Evolutionary conservation across 37 sponge, comb jelly and placozoan species (phyloP).

Genomic region (Beroe ovata): DNA sequence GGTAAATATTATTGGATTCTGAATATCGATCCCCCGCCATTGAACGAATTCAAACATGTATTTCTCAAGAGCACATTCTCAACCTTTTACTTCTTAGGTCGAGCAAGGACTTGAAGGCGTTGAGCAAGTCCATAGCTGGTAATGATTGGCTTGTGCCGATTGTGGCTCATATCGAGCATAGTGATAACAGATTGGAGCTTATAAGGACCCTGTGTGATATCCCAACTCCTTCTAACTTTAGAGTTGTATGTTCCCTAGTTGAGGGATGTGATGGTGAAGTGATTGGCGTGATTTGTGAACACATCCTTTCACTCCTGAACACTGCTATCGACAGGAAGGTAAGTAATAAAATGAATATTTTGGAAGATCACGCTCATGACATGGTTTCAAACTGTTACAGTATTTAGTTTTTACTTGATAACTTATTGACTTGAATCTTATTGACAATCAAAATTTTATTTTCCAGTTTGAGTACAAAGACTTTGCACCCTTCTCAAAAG

Average conservation of each 20-base stretch:
- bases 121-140: neutral
- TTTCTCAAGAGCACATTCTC: too few relatives aligned
- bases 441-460: neutral
- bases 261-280: neutral
- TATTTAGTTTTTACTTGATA: too few relatives aligned
- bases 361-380: neutral
- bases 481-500: neutral
- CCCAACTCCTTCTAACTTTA: conserved; percentile 27
- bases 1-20: neutral
- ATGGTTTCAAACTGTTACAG: neutral
- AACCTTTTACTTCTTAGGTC: conserved; percentile 32
- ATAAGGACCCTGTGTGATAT: neutral
- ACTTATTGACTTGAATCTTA: too few relatives aligned
- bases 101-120: conserved; percentile 1
- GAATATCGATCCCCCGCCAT: too few relatives aligned
- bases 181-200: neutral
- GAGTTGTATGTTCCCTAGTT: conserved; percentile 16
- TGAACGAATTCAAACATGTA: too few relatives aligned
- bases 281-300: neutral
- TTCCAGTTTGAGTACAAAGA: conserved; percentile 60
- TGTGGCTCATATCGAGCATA: neutral
- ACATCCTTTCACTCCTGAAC: conserved; percentile 9
- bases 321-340: conserved; percentile 63
- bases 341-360: neutral
- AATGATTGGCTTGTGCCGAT: neutral